These are phyloP conservation scores for Gobius niger DNA, from an alignment of 2,113 vertebrate genomes.

Conservation along the genomic window DNA sequence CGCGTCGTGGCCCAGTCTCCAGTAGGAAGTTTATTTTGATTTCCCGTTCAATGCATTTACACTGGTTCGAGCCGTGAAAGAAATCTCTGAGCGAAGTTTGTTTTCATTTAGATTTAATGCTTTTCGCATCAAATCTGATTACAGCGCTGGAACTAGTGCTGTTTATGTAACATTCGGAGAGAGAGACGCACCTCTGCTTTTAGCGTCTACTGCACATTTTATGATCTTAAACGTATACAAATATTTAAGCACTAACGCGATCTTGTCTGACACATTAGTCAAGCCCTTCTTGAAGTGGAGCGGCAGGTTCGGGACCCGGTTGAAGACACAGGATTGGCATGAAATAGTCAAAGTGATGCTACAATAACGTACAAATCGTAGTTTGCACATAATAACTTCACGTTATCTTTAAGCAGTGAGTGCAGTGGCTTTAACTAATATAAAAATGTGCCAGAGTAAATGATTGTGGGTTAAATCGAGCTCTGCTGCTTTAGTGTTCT, in stretches of 20 bases:
- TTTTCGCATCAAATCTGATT: conserved; percentile 8
- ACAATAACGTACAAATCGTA: too few relatives aligned
- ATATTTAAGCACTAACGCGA: background rate
- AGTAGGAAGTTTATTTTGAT: conserved; percentile 17
- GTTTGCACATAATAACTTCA: too few relatives aligned
- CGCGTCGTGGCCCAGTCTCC: background rate
- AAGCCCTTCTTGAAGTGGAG: background rate
- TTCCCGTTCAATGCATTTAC: conserved; percentile 15
- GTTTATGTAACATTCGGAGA: conserved; percentile 13
- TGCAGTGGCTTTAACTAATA: background rate
- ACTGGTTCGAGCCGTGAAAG: conserved; percentile 27
- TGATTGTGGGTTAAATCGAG: background rate
- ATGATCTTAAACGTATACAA: background rate
- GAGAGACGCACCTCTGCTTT: background rate
- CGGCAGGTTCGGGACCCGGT: background rate
- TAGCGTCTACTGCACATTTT: conserved; percentile 8
- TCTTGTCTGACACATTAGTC: background rate
- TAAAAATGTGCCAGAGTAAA: background rate
- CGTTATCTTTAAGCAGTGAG: too few relatives aligned
- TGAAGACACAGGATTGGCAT: too few relatives aligned
- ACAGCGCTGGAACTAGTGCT: background rate
- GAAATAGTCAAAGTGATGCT: too few relatives aligned
- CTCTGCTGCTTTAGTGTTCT: conserved; percentile 2
- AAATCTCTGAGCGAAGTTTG: conserved; percentile 1
- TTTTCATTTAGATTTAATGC: conserved; percentile 31